Percentiles rank a stretch among this genome's conserved stretches.
Evolutionary conservation across 2,113 vertebrate genomes (phyloP).

Genomic region (Cryptotis parvus): DNA sequence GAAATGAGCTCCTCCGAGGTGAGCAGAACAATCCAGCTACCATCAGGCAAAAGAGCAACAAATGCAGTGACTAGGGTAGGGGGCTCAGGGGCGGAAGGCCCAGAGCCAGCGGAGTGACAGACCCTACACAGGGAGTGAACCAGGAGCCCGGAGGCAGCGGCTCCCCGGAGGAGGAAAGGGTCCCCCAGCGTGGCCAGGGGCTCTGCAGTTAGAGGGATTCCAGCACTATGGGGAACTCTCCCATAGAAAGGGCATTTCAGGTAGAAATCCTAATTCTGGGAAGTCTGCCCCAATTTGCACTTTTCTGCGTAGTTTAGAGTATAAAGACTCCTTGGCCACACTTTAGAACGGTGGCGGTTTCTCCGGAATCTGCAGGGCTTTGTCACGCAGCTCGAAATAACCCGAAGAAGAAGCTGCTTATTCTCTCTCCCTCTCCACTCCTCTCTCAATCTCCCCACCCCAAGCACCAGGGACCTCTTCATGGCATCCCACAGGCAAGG

Average conservation of each 20-base stretch:
- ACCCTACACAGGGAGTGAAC: neutral
- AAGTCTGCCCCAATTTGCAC: neutral
- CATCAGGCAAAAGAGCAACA: neutral
- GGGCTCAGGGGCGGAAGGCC: neutral
- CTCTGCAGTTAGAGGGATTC: neutral
- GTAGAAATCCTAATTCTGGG: neutral
- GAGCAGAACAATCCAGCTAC: neutral
- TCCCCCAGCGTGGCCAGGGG: neutral
- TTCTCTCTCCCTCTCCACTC: neutral
- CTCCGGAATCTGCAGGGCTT: neutral
- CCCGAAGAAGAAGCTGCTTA: neutral
- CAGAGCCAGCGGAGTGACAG: neutral
- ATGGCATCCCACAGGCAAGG: no score
- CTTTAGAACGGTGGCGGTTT: neutral
- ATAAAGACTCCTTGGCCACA: no score
- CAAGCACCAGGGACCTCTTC: no score
- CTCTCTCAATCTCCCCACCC: no score
- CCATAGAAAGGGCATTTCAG: neutral
- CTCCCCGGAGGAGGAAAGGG: neutral
- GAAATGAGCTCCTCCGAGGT: neutral
- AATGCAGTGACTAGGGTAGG: neutral
- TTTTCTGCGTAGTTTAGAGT: neutral
- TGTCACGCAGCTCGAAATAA: neutral
- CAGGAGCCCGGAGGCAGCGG: neutral
- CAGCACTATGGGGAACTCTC: neutral